Evolutionary conservation across 2,888 invertebrate genomes (phyloP), one percentile per base, ranked within the genome.

Genomic region (Melinaea menophilus): DNA sequence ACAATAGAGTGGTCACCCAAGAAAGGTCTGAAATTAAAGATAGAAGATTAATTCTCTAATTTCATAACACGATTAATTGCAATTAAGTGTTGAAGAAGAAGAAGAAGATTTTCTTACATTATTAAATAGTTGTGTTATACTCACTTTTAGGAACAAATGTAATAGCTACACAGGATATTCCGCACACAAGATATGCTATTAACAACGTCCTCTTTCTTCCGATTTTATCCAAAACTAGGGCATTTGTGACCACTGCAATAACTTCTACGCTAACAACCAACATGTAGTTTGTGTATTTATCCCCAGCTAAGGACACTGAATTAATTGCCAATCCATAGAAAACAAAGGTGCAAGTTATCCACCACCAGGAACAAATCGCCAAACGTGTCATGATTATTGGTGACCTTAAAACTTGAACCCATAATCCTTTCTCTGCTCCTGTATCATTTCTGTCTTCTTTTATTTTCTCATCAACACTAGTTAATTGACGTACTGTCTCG

Each of bases 261-360:
- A 95, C 92, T 81, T 96, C 96, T 62, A 94, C 93, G 62, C 93
- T 82, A 37, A 93, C 91, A 54, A 94, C 94, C 72, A 94, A 79
- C 72, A 95, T 94, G 77, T 95, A 96, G 82, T 96, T 96, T 13
- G 94, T 84, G 79, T 96, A 96, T 78, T 94, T 94, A 79, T 96
- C 93, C 0, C 95, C 95, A 34, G 93, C 93, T 65, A 96, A 83
- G 0, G 94, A 91, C 12, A 95, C 95, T 0, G 96, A 94, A 85
- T 95, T 95, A 70, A 96, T 90, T 4, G 95, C 95, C 61, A 96
- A 84, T 0, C 96, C 96, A 76, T 95, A 96, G 82, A 95, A 96
- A 54, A 96, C 94, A 71, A 96, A 94, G 0, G 95, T 94, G 72
- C 94, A 95, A 0, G 95, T 94, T 54, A 95, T 93, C 96, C 96